A percentile compares a stretch with the other conserved stretches of the same genome.
Conservation (phyloP, 2,888 invertebrate genomes). For the Agrotis segetum region DNA sequence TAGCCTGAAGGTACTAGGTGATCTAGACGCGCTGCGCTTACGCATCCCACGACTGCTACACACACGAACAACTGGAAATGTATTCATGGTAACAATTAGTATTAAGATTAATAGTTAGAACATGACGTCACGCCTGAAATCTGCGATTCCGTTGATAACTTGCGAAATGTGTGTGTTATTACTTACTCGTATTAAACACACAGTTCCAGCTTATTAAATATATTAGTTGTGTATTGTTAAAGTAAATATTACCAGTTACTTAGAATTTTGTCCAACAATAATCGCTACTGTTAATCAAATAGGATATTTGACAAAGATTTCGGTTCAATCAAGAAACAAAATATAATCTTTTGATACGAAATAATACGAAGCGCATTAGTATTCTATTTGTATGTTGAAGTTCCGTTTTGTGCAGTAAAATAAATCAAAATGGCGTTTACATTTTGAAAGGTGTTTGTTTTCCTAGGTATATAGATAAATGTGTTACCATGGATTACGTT, state of each 20-base stretch:
- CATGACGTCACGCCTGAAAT: too few species aligned
- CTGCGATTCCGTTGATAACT: too few species aligned
- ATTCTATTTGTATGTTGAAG: not conserved
- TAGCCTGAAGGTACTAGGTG: conserved; percentile 79
- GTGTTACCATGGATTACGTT: not conserved
- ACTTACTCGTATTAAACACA: too few species aligned
- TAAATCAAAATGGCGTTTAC: not conserved
- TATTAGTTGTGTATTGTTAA: too few species aligned
- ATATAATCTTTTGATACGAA: not conserved
- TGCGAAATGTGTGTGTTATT: too few species aligned
- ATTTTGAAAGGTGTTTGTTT: not conserved
- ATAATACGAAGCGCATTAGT: not conserved
- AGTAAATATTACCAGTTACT: not conserved
- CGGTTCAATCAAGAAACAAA: not conserved
- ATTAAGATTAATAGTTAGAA: too few species aligned
- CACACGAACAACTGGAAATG: conserved; percentile 76
- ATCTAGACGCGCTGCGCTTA: conserved; percentile 79
- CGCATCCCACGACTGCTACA: conserved; percentile 72
- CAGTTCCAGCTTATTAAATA: too few species aligned
- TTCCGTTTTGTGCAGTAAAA: not conserved
- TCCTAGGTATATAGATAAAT: not conserved
- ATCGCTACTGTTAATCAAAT: not conserved
- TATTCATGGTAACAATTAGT: conserved; percentile 3
- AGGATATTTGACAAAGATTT: not conserved
- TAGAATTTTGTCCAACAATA: not conserved